phyloP scores from a whole-genome alignment of 2,113 vertebrate genomes.

The Smithornis capensis region DNA sequence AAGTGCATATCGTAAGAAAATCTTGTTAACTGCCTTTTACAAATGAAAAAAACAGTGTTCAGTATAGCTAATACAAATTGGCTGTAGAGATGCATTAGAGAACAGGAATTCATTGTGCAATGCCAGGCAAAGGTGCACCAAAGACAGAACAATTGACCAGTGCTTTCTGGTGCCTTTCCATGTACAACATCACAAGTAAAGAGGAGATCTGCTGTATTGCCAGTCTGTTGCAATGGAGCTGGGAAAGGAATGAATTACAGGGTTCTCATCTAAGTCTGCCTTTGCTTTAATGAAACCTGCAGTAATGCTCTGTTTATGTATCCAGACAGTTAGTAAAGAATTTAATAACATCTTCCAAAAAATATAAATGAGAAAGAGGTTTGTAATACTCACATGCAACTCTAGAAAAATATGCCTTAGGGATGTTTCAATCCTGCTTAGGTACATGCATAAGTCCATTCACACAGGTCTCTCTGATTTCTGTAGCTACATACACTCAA shows the following conservation, averaged over 20 bases:
- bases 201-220: neutral
- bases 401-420: neutral
- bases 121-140: neutral
- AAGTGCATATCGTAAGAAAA: neutral
- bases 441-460: neutral
- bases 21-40: neutral
- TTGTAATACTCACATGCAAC: neutral
- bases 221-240: accelerated
- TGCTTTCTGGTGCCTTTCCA: neutral
- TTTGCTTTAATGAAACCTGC: neutral
- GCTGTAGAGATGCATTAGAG: neutral
- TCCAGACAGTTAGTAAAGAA: neutral
- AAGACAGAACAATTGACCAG: neutral
- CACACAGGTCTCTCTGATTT: neutral
- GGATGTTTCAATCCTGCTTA: neutral
- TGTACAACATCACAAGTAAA: neutral
- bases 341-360: neutral
- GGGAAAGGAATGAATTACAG: neutral
- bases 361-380: neutral
- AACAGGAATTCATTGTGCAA: neutral
- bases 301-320: neutral
- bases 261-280: neutral
- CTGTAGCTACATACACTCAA: neutral
- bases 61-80: neutral
- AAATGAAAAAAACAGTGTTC: neutral